A percentile compares a stretch with the other conserved stretches of the same genome.
Evolutionary conservation across 2,113 vertebrate species (phyloP).

Genomic region (Erythrocercus mccallii): DNA sequence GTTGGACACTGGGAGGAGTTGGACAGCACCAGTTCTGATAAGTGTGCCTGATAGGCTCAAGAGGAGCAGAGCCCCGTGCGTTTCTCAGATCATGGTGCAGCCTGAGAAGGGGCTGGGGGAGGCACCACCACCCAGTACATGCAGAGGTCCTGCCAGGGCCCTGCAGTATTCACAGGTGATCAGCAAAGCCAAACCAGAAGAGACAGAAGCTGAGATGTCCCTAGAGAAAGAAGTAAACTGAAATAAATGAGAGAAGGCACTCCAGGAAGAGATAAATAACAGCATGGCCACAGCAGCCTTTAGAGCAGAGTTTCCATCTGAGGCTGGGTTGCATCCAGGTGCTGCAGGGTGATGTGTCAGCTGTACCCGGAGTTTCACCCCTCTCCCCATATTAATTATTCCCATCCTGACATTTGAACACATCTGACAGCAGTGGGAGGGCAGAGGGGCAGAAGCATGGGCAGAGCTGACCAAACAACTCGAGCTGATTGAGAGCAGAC

Average conservation of each 20-base stretch:
- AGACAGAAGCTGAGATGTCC: not conserved
- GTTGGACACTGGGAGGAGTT: not conserved
- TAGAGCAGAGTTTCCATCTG: not conserved
- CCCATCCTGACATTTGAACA: not conserved
- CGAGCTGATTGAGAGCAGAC: not conserved
- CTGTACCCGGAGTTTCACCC: not conserved
- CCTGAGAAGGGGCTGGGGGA: not conserved
- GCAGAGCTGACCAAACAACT: not conserved
- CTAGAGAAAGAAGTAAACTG: not conserved
- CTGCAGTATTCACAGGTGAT: not conserved
- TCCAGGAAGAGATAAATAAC: not conserved
- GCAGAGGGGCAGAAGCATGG: not conserved
- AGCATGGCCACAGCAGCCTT: not conserved
- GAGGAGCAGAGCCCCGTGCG: not conserved
- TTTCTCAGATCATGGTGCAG: not conserved
- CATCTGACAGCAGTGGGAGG: fast-evolving
- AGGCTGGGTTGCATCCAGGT: not conserved
- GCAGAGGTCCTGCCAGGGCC: not conserved
- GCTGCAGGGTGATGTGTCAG: not conserved
- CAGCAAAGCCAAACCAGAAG: not conserved
- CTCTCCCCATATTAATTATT: not conserved
- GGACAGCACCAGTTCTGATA: not conserved
- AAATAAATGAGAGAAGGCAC: not conserved
- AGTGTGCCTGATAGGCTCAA: not conserved
- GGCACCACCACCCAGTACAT: not conserved